These are phyloP conservation scores for Emydoidea blandingii DNA, from an alignment of 2,797 vertebrate species.

Conservation along the genomic window DNA sequence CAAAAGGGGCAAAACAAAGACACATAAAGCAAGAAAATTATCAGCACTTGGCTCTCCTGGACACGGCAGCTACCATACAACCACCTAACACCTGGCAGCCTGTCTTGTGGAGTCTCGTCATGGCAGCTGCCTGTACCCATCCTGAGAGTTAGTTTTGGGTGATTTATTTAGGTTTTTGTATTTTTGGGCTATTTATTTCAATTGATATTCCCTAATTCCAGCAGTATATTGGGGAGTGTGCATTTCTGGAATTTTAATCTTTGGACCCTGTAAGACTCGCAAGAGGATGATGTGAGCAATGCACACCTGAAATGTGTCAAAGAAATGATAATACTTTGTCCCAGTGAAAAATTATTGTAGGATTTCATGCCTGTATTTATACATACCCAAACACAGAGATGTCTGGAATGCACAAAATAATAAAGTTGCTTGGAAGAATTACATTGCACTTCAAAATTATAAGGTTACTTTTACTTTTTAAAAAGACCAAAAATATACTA, in stretches of 20 bases:
- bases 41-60: neutral
- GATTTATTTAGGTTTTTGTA: neutral
- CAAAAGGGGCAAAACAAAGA: constrained; percentile 29
- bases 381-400: neutral
- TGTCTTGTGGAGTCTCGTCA: neutral
- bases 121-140: neutral
- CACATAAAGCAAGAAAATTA: neutral
- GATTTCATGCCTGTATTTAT: neutral
- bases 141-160: neutral
- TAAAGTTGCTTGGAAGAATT: neutral
- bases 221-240: neutral
- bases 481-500: neutral
- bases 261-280: neutral
- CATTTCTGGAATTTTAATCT: neutral
- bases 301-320: neutral
- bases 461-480: neutral
- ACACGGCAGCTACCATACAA: neutral
- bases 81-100: rapidly evolving
- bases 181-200: neutral
- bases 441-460: neutral
- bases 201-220: neutral
- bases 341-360: neutral
- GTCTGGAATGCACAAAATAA: neutral
- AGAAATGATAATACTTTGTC: neutral
- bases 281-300: neutral